Conservation (phyloP, 2,888 invertebrate species). For the Idaea dimidiata region DNA sequence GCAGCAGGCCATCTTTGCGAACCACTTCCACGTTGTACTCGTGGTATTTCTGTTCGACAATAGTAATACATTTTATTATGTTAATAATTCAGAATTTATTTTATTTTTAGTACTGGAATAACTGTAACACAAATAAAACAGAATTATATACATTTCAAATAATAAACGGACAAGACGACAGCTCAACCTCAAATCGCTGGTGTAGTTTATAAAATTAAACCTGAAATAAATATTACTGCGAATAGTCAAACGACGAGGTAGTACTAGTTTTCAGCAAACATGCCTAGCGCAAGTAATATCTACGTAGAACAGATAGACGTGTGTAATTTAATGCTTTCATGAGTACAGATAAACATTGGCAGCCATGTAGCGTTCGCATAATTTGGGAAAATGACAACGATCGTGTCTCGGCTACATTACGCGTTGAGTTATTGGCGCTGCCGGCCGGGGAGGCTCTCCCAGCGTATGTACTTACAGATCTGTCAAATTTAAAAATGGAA, state of each 20-base stretch:
- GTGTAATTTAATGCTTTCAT: slow-evolving; percentile 69
- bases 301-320: slow-evolving; percentile 43
- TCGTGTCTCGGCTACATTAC: slow-evolving; percentile 72
- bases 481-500: slow-evolving; percentile 80
- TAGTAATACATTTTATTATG: too few species aligned
- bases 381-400: slow-evolving; percentile 77
- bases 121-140: too few species aligned
- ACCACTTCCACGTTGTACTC: slow-evolving; percentile 88
- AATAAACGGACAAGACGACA: too few species aligned
- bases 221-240: not conserved
- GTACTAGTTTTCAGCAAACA: slow-evolving; percentile 25
- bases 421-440: slow-evolving; percentile 62
- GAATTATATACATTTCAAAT: too few species aligned
- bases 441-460: slow-evolving; percentile 33
- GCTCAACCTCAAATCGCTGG: too few species aligned
- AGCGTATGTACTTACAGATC: slow-evolving; percentile 40
- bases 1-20: slow-evolving; percentile 90
- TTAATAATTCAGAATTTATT: too few species aligned
- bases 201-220: not conserved
- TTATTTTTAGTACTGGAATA: too few species aligned
- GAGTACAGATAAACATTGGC: slow-evolving; percentile 71
- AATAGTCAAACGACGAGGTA: not conserved
- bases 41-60: slow-evolving; percentile 93
- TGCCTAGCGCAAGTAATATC: slow-evolving; percentile 53
- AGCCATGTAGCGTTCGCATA: slow-evolving; percentile 69